A percentile compares a stretch with the other conserved stretches of the same genome.
Evolutionary conservation across 2,113 vertebrate species (phyloP).

Genomic region (Grammatotria lemairii): DNA sequence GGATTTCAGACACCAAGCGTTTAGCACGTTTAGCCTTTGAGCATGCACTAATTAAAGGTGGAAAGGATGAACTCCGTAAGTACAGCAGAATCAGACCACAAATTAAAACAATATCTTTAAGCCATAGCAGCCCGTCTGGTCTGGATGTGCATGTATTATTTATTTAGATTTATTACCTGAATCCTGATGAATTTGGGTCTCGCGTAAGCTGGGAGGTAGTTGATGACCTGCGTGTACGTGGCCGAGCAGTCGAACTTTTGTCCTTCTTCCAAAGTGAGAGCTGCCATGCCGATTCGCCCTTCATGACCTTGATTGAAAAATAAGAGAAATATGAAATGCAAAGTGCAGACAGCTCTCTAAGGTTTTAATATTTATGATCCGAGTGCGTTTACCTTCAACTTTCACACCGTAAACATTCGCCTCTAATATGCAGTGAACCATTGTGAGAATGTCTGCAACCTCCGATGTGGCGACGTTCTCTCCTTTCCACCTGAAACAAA

Average conservation of each 20-base stretch:
- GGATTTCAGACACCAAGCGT: neutral
- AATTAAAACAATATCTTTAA: neutral
- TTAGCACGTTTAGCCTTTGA: neutral
- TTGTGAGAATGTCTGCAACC: constrained; percentile 72
- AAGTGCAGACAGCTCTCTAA: neutral
- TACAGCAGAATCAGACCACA: neutral
- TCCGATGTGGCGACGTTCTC: constrained; percentile 91
- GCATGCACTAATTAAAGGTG: neutral
- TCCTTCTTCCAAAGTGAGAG: constrained; percentile 71
- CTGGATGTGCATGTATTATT: neutral
- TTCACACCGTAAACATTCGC: constrained; percentile 84
- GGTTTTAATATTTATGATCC: neutral
- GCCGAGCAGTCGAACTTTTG: constrained; percentile 66
- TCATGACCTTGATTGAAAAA: constrained; percentile 74
- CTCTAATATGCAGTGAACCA: constrained; percentile 73
- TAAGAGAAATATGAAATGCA: neutral
- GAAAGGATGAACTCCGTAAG: neutral
- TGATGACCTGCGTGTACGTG: constrained; percentile 62
- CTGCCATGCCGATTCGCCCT: constrained; percentile 84
- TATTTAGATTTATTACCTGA: constrained; percentile 67
- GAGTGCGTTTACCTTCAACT: constrained; percentile 74
- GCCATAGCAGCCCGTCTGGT: neutral
- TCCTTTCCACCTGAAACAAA: constrained; percentile 82
- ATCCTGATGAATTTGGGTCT: constrained; percentile 80
- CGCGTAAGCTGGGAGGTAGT: constrained; percentile 78